phyloP scores from a whole-genome alignment of 2,888 invertebrate species.

The Lumbricus terrestris region DNA sequence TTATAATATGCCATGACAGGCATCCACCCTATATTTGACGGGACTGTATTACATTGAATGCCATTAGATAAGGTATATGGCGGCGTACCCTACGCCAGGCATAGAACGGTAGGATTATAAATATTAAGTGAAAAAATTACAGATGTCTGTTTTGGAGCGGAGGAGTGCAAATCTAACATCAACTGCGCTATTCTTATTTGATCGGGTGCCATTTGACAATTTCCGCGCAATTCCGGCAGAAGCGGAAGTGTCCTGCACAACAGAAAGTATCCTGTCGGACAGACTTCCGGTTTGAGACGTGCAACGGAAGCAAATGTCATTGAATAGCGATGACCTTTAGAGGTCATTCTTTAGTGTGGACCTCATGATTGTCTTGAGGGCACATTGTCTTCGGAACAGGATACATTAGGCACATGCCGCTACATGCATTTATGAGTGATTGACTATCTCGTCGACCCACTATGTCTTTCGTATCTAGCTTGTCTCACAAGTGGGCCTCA shows the following conservation, averaged over 20 bases:
- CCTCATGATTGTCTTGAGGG: background rate
- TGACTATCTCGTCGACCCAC: background rate
- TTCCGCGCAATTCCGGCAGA: background rate
- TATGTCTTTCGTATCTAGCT: background rate
- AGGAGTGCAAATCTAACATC: background rate
- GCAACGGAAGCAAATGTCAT: background rate
- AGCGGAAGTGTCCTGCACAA: background rate
- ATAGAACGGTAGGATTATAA: no score
- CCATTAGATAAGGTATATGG: no score
- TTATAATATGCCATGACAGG: no score
- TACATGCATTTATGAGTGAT: background rate
- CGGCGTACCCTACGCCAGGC: no score
- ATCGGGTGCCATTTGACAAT: background rate
- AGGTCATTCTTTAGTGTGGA: background rate
- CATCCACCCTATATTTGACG: no score
- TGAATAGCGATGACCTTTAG: background rate
- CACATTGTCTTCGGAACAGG: background rate
- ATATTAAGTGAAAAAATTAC: no score
- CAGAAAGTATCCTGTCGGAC: background rate
- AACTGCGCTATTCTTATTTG: background rate
- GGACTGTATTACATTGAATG: no score
- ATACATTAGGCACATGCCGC: background rate
- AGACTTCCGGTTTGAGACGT: background rate
- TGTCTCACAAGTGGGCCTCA: no score
- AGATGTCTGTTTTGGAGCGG: no score